Percentiles rank a stretch among this genome's conserved stretches.
Conservation (phyloP, 64 coral and sea anemone species). For the Dendrophyllia cribrosa region DNA sequence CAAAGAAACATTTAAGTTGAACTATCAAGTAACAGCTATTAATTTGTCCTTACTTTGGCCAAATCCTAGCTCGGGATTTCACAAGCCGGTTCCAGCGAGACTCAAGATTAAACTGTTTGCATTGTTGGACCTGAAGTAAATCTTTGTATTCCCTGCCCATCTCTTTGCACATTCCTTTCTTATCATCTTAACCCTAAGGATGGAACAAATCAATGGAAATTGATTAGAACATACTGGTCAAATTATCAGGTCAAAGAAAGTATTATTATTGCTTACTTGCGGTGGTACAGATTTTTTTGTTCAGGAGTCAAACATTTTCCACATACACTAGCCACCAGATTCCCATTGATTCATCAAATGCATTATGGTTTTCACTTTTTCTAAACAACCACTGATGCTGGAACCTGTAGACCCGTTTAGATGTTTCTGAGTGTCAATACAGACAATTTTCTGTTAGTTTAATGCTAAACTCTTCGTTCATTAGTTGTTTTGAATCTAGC, state of each 20-base stretch:
- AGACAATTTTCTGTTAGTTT: neutral
- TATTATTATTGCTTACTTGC: neutral
- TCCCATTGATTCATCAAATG: slow-evolving; percentile 48
- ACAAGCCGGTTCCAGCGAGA: neutral
- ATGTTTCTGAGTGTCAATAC: slow-evolving; percentile 59
- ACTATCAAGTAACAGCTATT: neutral
- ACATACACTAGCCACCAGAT: slow-evolving; percentile 66
- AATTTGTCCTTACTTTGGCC: slow-evolving; percentile 21
- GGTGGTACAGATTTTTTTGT: no score
- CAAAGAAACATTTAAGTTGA: no score
- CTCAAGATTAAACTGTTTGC: slow-evolving; percentile 2
- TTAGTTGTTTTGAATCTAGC: no score
- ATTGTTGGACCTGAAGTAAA: slow-evolving; percentile 29
- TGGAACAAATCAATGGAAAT: neutral
- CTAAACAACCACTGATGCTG: slow-evolving; percentile 66
- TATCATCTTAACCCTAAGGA: slow-evolving; percentile 25
- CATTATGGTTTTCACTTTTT: slow-evolving; percentile 61
- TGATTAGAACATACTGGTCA: neutral
- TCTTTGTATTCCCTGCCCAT: slow-evolving; percentile 30
- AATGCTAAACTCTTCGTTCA: no score
- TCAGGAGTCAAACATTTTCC: slow-evolving; percentile 25
- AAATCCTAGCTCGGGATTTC: neutral
- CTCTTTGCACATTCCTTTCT: slow-evolving; percentile 22
- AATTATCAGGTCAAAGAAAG: neutral
- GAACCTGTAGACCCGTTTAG: slow-evolving; percentile 20